Base-by-base conservation (phyloP, 2,888 invertebrate species). In the Notodromas monacha region DNA sequence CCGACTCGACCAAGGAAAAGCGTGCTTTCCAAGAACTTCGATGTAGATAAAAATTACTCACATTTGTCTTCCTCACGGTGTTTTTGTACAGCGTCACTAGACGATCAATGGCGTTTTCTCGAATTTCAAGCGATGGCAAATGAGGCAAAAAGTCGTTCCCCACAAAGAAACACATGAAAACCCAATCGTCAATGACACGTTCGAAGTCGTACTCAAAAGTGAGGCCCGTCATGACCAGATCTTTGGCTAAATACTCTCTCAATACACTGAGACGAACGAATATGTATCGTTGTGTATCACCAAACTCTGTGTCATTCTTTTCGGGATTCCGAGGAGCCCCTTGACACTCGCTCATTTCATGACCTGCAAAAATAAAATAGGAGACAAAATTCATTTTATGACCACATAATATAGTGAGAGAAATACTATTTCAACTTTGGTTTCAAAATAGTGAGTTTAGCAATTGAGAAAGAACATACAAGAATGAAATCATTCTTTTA, bases 141-240 rank as follows among this genome's bases (percentile, higher is more conserved):
- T 99, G 96, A 0, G 96, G 96, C 41, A 96, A 50, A 47, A 96
- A 96, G 53, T 96, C 96, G 46, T 96, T 96, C 29, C 96, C 96
- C 31, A 92, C 89, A 51, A 96, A 96, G 56, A 99, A 96, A 47
- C 96, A 96, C 81, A 96, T 86, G 41, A 63, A 60, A 11, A 63
- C 92, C 92, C 92, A 99, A 52, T 99, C 96, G 45, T 96, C 96
- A 11, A 99, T 49, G 1, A 68, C 81, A 33, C 92, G 55, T 43
- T 96, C 96, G 48, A 96, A 76, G 45, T 84, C 77, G 48, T 79
- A 92, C 30, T 61, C 55, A 49, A 96, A 92, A 3, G 89, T 84
- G 26, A 92, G 57, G 49, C 74, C 73, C 0, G 70, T 70, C 79
- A 92, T 89, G 39, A 53, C 48, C 32, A 92, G 55, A 38, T 92